phyloP scores from a whole-genome alignment of 2,888 invertebrate species.

The Tiphia femorata region DNA sequence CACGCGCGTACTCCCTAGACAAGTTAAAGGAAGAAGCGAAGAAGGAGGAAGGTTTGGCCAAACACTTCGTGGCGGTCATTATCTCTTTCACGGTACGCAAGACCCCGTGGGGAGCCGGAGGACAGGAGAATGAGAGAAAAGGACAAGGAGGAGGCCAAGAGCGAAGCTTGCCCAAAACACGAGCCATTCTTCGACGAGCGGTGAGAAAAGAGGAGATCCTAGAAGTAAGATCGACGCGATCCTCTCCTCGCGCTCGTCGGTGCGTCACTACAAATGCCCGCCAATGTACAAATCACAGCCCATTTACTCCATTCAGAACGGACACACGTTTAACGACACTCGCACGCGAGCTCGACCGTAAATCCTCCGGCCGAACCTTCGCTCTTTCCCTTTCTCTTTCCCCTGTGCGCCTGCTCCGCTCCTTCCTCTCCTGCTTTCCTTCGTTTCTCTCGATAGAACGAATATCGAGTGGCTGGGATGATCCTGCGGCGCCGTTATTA shows the following conservation, averaged over 20 bases:
- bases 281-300: constrained; percentile 66
- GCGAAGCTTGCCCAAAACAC: constrained; percentile 59
- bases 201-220: constrained; percentile 21
- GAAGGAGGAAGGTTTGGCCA: constrained; percentile 29
- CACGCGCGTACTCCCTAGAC: no score
- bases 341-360: constrained; percentile 53
- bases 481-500: constrained; percentile 7
- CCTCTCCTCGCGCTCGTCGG: constrained; percentile 40
- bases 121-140: constrained; percentile 10
- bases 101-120: constrained; percentile 8
- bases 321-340: constrained; percentile 62
- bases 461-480: background rate
- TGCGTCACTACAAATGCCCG: constrained; percentile 53
- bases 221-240: constrained; percentile 21
- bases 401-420: constrained; percentile 15
- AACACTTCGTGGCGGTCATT: constrained; percentile 50
- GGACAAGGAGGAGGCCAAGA: no score
- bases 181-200: constrained; percentile 48
- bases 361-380: constrained; percentile 47
- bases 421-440: constrained; percentile 4
- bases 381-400: constrained; percentile 4
- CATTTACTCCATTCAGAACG: constrained; percentile 63
- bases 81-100: constrained; percentile 41
- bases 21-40: constrained; percentile 17
- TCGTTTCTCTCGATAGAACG: background rate